phyloP scores from a whole-genome alignment of 2,797 vertebrate genomes.

The Phaenicophaeus curvirostris region DNA sequence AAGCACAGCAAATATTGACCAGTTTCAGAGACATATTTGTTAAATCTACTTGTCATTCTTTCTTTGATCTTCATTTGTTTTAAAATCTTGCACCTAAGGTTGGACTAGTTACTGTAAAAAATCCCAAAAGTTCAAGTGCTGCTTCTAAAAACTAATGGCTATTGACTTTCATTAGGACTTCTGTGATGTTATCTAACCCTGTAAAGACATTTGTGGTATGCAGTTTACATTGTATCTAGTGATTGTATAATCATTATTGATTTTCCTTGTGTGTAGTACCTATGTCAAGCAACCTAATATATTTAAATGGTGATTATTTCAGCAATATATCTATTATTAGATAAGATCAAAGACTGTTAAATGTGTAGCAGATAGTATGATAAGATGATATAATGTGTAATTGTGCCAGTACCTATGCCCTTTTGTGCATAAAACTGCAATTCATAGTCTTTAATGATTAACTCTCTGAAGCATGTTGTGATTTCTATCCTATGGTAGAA shows the following conservation, averaged over 20 bases:
- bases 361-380: slow-evolving; percentile 61
- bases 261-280: slow-evolving; percentile 78
- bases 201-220: slow-evolving; percentile 76
- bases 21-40: slow-evolving; percentile 4
- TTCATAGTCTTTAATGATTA: slow-evolving; percentile 75
- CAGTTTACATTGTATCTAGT: slow-evolving; percentile 81
- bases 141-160: slow-evolving; percentile 79
- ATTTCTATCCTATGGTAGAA: slow-evolving; percentile 58
- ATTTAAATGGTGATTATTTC: slow-evolving; percentile 84
- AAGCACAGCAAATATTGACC: slow-evolving; percentile 48
- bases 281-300: slow-evolving; percentile 83
- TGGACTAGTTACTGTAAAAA: slow-evolving; percentile 41
- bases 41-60: slow-evolving; percentile 69
- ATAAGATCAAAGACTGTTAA: slow-evolving; percentile 82
- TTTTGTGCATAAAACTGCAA: slow-evolving; percentile 44
- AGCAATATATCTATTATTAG: slow-evolving; percentile 75
- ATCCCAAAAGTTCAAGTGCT: slow-evolving; percentile 78
- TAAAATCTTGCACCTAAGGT: slow-evolving; percentile 15
- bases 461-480: slow-evolving; percentile 59
- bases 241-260: slow-evolving; percentile 83
- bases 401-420: slow-evolving; percentile 34
- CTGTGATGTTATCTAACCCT: slow-evolving; percentile 80
- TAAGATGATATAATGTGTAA: slow-evolving; percentile 52
- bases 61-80: slow-evolving; percentile 77
- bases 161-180: slow-evolving; percentile 78